Conservation (phyloP, 2,113 vertebrate species). For the Tringa solitaria region DNA sequence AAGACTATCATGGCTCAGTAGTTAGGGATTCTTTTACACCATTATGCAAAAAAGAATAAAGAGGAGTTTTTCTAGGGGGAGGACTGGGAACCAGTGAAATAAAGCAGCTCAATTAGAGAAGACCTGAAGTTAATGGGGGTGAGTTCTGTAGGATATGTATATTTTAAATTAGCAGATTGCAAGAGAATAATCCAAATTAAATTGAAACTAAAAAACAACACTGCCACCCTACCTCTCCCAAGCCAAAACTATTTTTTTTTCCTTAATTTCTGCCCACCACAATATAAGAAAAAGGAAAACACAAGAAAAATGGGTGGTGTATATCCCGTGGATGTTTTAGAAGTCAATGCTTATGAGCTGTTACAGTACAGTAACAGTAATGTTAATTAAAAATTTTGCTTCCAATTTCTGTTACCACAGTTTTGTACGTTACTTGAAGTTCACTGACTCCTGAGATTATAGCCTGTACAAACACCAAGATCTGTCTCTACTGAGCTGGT, state of each 20-base stretch:
- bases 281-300: background rate
- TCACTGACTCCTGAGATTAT: background rate
- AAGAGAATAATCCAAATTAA: background rate
- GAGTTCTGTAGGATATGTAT: background rate
- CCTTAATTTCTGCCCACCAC: background rate
- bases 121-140: background rate
- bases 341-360: background rate
- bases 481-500: background rate
- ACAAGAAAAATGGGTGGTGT: background rate
- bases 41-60: slow-evolving; percentile 14
- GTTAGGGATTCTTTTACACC: slow-evolving; percentile 9
- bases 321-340: background rate
- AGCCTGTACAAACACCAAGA: background rate
- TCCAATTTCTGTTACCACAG: background rate
- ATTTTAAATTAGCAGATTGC: background rate
- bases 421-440: background rate
- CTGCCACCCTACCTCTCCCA: background rate
- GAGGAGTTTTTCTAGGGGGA: background rate
- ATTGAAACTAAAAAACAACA: background rate
- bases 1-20: slow-evolving; percentile 51
- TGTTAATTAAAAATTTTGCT: background rate
- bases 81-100: background rate
- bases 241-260: background rate
- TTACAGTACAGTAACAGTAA: background rate
- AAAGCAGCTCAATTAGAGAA: slow-evolving; percentile 21